Evolutionary conservation across 2,113 vertebrate genomes (phyloP), one percentile per base, ranked within the genome.

Genomic region (Trematomus loennbergii): DNA sequence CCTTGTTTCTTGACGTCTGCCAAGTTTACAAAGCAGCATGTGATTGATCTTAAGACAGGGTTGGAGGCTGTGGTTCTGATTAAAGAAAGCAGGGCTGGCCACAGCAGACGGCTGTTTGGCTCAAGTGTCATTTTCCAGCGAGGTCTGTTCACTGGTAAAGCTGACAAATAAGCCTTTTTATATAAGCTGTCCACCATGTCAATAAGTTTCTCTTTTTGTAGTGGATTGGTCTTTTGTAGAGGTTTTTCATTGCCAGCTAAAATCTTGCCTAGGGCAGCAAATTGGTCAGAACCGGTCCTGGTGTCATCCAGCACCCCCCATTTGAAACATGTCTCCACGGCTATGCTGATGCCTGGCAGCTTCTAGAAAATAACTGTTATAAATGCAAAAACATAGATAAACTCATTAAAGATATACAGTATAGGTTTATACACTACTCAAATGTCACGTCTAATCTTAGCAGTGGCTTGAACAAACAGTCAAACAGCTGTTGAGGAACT

Each of bases 1-100:
- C 90, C 92, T 92, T 3, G 70, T 85, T 81, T 20, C 65, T 54
- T 68, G 61, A 74, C 73, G 84, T 86, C 48, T 83, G 5, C 49
- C 22, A 17, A 57, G 60, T 77, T 66, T 48, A 50, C 16, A 40
- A 0, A 50, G 52, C 17, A 15, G 10, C 16, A 2, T 64, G 72
- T 10, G 55, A 71, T 20, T 70, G 36, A 76, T 59, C 18, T 29
- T 36, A 1, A 9, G 36, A 43, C 18, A 6, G 46, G 18, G 48
- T 12, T 17, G 40, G 9, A 11, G 15, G 18, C 29, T 36, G 29
- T 2, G 59, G 33, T 29, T 2, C 9, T 68, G 55, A 49, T 57
- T 55, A 16, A 43, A 50, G 16, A 45, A 49, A 57, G 33, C 49
- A 12, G 1, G 11, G 22, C 29, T 50, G 52, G 70, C 17, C 12